These are phyloP conservation scores for Fissipunctia ypsillon DNA, from an alignment of 2,888 invertebrate genomes.

Conservation along the genomic window DNA sequence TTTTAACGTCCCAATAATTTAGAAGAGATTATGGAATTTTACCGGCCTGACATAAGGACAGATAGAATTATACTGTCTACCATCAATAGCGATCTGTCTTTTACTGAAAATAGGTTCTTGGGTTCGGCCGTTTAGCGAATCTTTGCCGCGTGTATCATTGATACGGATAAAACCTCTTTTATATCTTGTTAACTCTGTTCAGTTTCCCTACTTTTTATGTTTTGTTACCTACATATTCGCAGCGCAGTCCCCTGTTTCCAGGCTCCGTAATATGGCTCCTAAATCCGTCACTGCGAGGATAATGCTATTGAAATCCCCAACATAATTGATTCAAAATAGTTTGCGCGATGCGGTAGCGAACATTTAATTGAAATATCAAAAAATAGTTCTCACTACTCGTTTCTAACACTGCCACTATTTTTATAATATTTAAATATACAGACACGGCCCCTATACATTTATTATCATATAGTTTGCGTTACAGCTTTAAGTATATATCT, in stretches of 20 bases:
- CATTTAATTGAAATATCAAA: conserved; percentile 53
- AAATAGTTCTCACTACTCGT: conserved; percentile 49
- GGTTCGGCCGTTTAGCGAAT: no score
- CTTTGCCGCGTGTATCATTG: conserved; percentile 14
- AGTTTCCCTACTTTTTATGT: conserved; percentile 20
- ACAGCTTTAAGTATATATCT: conserved; percentile 63
- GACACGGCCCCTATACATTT: conserved; percentile 60
- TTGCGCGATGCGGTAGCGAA: conserved; percentile 36
- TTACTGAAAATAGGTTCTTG: no score
- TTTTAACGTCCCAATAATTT: no score
- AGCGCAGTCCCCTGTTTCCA: conserved; percentile 32
- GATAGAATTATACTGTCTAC: no score
- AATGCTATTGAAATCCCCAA: conserved; percentile 34
- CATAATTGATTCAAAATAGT: conserved; percentile 28
- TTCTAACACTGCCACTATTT: conserved; percentile 63
- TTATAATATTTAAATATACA: conserved; percentile 57
- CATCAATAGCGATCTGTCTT: no score
- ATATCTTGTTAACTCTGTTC: conserved; percentile 13
- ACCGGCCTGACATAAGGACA: no score
- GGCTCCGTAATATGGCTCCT: conserved; percentile 35
- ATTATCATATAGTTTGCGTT: conserved; percentile 53
- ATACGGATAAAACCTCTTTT: conserved; percentile 29
- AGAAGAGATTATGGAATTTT: no score
- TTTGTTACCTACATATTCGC: conserved; percentile 19
- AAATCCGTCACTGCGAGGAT: conserved; percentile 37